phyloP scores from a whole-genome alignment of 1,140 invertebrate genomes.

The Drosophila cardini region DNA sequence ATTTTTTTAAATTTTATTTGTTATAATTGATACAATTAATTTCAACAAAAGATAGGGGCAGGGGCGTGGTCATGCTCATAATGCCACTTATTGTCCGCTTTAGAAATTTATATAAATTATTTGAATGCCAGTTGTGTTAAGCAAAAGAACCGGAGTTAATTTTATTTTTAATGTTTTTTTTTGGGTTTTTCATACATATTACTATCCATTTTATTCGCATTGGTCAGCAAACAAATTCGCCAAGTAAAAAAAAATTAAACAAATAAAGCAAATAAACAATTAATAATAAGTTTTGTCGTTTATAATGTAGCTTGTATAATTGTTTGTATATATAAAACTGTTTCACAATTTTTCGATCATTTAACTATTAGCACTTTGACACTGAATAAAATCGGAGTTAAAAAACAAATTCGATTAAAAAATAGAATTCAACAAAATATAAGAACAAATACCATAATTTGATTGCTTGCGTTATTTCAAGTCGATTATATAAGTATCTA shows the following conservation, averaged over 20 bases:
- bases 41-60: constrained; percentile 33
- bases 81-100: constrained; percentile 66
- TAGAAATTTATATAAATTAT: neutral
- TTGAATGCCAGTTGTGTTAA: constrained; percentile 13
- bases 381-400: constrained; percentile 60
- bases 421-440: constrained; percentile 18
- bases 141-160: constrained; percentile 52
- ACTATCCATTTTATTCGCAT: constrained; percentile 75
- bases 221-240: constrained; percentile 60
- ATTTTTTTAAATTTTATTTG: constrained; percentile 50
- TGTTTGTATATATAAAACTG: constrained; percentile 58
- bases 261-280: constrained; percentile 49
- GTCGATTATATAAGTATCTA: constrained; percentile 47
- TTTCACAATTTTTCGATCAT: constrained; percentile 66
- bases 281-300: constrained; percentile 55
- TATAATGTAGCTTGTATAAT: constrained; percentile 44
- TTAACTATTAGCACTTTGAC: constrained; percentile 68
- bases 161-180: constrained; percentile 18
- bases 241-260: constrained; percentile 49
- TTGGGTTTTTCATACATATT: constrained; percentile 44
- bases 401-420: constrained; percentile 67
- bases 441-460: constrained; percentile 79
- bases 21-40: constrained; percentile 78
- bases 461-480: constrained; percentile 73
- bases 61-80: constrained; percentile 16